phyloP scores from a whole-genome alignment of 2,797 vertebrate species.

The Myripristis murdjan region DNA sequence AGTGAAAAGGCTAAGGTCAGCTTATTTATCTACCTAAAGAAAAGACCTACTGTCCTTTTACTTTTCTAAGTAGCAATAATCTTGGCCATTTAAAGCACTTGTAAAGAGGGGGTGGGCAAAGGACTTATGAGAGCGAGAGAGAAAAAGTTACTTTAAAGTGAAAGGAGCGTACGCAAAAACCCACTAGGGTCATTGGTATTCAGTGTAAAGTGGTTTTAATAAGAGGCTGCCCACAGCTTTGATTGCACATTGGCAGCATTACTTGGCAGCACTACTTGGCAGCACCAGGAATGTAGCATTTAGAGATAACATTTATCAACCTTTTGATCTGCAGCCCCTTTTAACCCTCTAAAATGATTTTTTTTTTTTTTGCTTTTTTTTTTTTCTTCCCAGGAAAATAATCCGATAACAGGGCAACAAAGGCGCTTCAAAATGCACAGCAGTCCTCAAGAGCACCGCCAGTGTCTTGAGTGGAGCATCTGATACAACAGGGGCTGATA shows the following conservation, averaged over 20 bases:
- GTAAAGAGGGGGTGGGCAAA: slow-evolving; percentile 49
- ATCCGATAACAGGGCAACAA: neutral
- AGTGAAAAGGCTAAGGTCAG: slow-evolving; percentile 54
- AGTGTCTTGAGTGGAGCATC: neutral
- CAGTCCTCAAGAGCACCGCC: neutral
- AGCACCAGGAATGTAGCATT: slow-evolving; percentile 22
- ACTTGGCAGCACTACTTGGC: slow-evolving; percentile 5
- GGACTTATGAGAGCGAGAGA: slow-evolving; percentile 27
- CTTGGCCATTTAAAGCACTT: slow-evolving; percentile 35
- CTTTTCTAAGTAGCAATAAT: slow-evolving; percentile 65
- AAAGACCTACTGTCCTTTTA: slow-evolving; percentile 41
- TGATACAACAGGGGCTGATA: neutral
- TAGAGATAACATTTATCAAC: slow-evolving; percentile 34
- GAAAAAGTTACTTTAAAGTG: slow-evolving; percentile 41
- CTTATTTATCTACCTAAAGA: slow-evolving; percentile 47
- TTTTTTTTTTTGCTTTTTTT: no score
- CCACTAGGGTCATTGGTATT: slow-evolving; percentile 44
- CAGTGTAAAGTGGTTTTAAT: slow-evolving; percentile 39
- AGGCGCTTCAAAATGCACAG: no score
- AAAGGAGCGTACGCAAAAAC: slow-evolving; percentile 26
- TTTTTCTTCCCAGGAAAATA: no score
- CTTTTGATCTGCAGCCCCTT: slow-evolving; percentile 20
- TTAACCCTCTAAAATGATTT: slow-evolving; percentile 10
- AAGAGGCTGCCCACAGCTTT: slow-evolving; percentile 23
- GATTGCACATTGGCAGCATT: slow-evolving; percentile 41